These are phyloP conservation scores for Hemichromis elongatus DNA, from an alignment of 2,113 vertebrate species.

Conservation along the genomic window DNA sequence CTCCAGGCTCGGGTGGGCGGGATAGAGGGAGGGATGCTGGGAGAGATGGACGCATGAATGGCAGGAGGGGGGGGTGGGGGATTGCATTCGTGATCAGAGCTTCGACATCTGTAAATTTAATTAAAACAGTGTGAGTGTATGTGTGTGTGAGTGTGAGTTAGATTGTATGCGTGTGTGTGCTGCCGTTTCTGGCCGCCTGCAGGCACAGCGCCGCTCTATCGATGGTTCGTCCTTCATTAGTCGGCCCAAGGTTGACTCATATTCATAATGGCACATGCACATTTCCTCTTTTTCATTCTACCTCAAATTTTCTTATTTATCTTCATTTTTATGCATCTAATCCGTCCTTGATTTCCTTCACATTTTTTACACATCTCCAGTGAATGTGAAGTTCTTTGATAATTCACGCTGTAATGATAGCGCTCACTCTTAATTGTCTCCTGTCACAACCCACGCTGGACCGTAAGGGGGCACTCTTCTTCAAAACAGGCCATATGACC, in stretches of 20 bases:
- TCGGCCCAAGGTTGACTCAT: constrained; percentile 53
- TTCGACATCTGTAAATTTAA: constrained; percentile 58
- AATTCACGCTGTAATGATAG: neutral
- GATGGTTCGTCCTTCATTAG: constrained; percentile 57
- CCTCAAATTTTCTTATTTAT: neutral
- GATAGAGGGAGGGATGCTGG: neutral
- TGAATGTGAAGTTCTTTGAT: neutral
- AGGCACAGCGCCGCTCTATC: constrained; percentile 37
- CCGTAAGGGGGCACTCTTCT: constrained; percentile 25
- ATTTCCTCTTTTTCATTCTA: neutral
- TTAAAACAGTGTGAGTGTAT: constrained; percentile 31
- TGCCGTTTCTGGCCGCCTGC: constrained; percentile 35
- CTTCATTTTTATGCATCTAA: neutral
- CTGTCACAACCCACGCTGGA: neutral
- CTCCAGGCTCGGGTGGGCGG: neutral
- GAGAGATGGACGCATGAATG: constrained; percentile 25
- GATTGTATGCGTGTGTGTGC: constrained; percentile 5
- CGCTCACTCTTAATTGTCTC: constrained; percentile 26
- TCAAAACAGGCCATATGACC: constrained; percentile 1
- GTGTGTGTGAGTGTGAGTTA: neutral
- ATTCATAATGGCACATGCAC: constrained; percentile 5
- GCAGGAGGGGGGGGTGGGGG: neutral
- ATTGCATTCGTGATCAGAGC: constrained; percentile 45
- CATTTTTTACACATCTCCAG: neutral
- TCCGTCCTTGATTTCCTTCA: neutral